Conservation (phyloP, 2,113 vertebrate species). For the Plotosus lineatus region DNA sequence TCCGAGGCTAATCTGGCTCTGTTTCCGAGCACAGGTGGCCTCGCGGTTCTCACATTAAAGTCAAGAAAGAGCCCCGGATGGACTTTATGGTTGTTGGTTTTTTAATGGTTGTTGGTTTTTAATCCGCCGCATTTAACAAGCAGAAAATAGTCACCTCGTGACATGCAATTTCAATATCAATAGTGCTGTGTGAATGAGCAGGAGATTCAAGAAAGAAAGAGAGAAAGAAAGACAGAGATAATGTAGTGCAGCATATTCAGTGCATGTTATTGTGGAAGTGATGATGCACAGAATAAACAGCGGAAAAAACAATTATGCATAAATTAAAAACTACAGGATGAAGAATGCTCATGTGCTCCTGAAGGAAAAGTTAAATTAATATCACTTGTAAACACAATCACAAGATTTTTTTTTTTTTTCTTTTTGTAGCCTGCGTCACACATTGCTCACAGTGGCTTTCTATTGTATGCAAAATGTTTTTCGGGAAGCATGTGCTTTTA, state of each 20-base stretch:
- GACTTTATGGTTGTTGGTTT: background rate
- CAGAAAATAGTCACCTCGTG: conserved; percentile 43
- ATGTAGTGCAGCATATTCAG: background rate
- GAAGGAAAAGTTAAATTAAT: too few relatives aligned
- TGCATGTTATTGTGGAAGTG: background rate
- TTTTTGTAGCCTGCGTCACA: too few relatives aligned
- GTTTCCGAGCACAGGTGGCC: conserved; percentile 65
- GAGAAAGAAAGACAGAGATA: background rate
- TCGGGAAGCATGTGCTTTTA: too few relatives aligned
- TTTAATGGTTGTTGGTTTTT: background rate
- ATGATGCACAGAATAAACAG: too few relatives aligned
- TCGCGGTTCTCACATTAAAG: conserved; percentile 42
- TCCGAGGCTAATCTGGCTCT: conserved; percentile 67
- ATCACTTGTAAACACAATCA: too few relatives aligned
- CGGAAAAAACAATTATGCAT: background rate
- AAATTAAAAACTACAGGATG: background rate
- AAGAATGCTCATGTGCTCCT: background rate
- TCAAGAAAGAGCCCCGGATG: conserved; percentile 12
- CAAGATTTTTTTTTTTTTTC: too few relatives aligned
- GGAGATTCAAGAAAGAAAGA: background rate
- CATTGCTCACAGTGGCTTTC: too few relatives aligned
- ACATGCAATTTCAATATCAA: conserved; percentile 46
- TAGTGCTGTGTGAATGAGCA: conserved; percentile 16
- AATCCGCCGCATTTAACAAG: conserved; percentile 31
- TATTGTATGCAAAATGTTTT: too few relatives aligned